Conservation (phyloP, 2,113 vertebrate species). For the Smithornis capensis region DNA sequence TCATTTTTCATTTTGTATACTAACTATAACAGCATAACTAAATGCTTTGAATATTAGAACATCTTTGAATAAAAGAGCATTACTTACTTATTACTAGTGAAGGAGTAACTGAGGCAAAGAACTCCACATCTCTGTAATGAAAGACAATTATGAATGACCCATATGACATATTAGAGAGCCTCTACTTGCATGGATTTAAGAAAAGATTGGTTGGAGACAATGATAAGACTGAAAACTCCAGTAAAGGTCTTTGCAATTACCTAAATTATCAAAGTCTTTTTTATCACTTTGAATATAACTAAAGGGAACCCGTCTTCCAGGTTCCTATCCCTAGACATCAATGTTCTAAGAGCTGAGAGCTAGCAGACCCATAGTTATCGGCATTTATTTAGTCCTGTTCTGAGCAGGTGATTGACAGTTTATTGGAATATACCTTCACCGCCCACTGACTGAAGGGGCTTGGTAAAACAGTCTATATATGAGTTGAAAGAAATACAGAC, state of each 20-base stretch:
- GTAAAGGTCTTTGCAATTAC: background rate
- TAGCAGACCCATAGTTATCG: background rate
- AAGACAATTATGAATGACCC: background rate
- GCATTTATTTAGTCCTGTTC: background rate
- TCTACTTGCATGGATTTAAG: background rate
- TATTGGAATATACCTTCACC: background rate
- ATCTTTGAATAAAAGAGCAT: background rate
- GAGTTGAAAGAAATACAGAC: background rate
- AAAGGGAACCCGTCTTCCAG: background rate
- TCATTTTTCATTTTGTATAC: background rate
- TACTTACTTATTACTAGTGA: background rate
- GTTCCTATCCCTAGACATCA: background rate
- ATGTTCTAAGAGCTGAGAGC: background rate
- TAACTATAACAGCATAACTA: background rate
- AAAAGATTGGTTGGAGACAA: background rate
- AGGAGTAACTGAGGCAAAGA: background rate
- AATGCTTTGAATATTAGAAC: background rate
- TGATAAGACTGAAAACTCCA: background rate
- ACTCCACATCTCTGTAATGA: background rate
- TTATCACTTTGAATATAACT: background rate
- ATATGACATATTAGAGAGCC: background rate
- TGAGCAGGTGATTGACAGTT: background rate
- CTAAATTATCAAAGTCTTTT: background rate
- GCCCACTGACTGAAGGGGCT: background rate
- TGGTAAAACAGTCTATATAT: background rate